Evolutionary conservation across 2,888 invertebrate species (phyloP), one percentile per base, ranked within the genome.

Genomic region (Lasius platythorax): DNA sequence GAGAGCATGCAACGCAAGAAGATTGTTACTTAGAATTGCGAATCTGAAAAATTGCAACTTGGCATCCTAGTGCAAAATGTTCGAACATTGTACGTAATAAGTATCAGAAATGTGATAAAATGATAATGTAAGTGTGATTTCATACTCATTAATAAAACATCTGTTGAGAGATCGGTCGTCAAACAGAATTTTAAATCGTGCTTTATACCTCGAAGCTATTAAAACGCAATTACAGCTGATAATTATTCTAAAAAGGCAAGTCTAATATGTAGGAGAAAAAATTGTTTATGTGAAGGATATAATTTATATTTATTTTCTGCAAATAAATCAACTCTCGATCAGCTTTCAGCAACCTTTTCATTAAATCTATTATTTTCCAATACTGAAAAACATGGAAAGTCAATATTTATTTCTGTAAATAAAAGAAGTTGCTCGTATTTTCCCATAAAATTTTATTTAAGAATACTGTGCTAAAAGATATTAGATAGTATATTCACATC

Each of bases 1-100:
- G 73, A 30, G 73, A 81, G 50, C 46, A 40, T 61, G 81, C 66
- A 81, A 73, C 23, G 40, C 53, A n/a, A 70, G 37, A 37, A 18
- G 43, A 72, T 83, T 56, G 81, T 81, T 46, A 56, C 66, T 66
- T 18, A 15, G n/a, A 43, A 72, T 15, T 18, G 23, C 15, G 18
- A 70, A 11, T 58, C n/a, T 61, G 33, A 70, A 72, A 79, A 79
- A 79, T 56, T 37, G 2, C 18, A 6, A 15, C 15, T 70, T n/a
- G 18, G 15, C 18, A 23, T 23, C 15, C 3, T 6, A 64, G 15
- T 12, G 11, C 28, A 46, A 50, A 50, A 61, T 4, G n/a, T 18
- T 18, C 1, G 12, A 67, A 56, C 40, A 1, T 37, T 23, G 8
- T n/a, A 53, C 2, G n/a, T 30, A 40, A 75, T 43, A 43, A 46